phyloP scores from a whole-genome alignment of 2,888 invertebrate species.

The Rotaria sp. region DNA sequence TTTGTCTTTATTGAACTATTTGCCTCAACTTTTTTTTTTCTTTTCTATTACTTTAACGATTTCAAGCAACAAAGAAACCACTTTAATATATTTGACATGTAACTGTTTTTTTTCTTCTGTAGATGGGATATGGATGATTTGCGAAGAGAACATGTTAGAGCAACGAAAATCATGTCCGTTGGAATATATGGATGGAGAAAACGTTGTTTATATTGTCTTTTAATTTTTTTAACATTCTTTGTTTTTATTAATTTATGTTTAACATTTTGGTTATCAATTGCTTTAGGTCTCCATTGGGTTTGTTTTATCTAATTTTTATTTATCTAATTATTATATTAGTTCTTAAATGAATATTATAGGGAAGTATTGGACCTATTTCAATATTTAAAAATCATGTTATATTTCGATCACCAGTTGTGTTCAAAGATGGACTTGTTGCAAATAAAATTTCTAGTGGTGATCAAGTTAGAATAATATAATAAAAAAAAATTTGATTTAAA shows the following conservation, averaged over 20 bases:
- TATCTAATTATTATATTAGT: not conserved
- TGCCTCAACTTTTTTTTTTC: not conserved
- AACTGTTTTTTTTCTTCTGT: conserved; percentile 3
- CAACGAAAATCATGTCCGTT: not conserved
- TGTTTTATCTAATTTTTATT: not conserved
- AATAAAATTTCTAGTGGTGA: conserved; percentile 10
- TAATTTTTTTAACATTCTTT: not conserved
- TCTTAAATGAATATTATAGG: not conserved
- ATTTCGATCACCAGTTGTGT: not conserved
- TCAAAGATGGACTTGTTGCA: not conserved
- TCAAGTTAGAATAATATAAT: not conserved
- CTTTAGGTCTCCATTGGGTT: conserved; percentile 17
- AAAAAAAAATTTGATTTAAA: not conserved
- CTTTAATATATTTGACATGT: not conserved
- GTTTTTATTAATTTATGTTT: conserved; percentile 17
- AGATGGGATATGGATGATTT: not conserved
- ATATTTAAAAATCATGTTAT: not conserved
- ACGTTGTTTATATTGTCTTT: conserved; percentile 24
- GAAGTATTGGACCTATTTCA: not conserved
- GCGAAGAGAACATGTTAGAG: not conserved
- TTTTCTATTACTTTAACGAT: not conserved
- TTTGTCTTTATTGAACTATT: not conserved
- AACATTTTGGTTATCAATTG: conserved; percentile 24
- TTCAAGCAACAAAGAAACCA: not conserved
- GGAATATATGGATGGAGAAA: conserved; percentile 27